Conservation (phyloP, 2,797 vertebrate genomes). For the Esox lucius region DNA sequence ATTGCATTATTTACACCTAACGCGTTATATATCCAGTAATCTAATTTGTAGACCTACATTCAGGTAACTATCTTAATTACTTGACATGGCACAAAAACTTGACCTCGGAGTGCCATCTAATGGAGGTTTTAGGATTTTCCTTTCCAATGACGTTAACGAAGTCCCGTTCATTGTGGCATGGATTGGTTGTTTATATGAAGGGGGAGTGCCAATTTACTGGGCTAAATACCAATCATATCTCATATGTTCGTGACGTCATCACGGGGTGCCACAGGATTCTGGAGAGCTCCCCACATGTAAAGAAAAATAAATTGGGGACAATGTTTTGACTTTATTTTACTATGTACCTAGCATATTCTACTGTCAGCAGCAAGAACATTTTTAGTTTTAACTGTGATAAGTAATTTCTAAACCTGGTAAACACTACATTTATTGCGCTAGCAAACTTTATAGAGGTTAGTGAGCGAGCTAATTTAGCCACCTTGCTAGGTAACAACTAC, state of each 20-base stretch:
- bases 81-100: no score
- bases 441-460: not conserved
- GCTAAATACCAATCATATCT: not conserved
- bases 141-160: not conserved
- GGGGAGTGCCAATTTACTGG: not conserved
- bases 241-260: slow-evolving; percentile 47
- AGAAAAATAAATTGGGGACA: slow-evolving; percentile 24
- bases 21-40: no score
- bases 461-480: not conserved
- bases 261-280: slow-evolving; percentile 14
- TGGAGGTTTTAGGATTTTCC: slow-evolving; percentile 12
- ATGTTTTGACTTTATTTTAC: not conserved
- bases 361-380: not conserved
- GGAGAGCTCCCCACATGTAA: slow-evolving; percentile 53
- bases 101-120: slow-evolving; percentile 28
- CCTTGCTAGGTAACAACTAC: not conserved
- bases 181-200: not conserved
- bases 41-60: no score
- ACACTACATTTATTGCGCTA: not conserved
- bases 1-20: no score
- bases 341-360: not conserved
- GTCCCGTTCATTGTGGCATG: not conserved
- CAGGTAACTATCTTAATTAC: no score
- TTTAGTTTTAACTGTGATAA: not conserved
- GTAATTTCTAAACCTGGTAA: not conserved